A percentile compares a stretch with the other conserved stretches of the same genome.
phyloP scores from a whole-genome alignment of 2,888 invertebrate genomes.

The Patella pellucida region DNA sequence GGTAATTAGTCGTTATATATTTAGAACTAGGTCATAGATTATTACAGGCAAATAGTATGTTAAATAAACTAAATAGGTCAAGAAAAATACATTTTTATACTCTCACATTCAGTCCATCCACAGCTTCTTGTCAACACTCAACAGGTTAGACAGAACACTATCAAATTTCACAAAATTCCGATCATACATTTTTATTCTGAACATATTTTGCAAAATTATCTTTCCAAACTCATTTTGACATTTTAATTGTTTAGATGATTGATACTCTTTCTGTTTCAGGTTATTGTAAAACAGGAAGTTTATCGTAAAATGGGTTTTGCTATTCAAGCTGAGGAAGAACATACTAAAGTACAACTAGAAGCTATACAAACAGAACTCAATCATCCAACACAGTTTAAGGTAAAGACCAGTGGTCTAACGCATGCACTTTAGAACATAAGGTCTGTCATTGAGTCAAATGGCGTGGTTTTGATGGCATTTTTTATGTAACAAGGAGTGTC shows the following conservation, averaged over 20 bases:
- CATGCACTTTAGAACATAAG: too few relatives aligned
- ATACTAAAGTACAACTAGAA: slow-evolving; percentile 87
- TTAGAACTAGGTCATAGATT: slow-evolving; percentile 87
- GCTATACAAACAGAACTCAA: slow-evolving; percentile 88
- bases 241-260: neutral
- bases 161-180: too few relatives aligned
- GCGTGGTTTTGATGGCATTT: too few relatives aligned
- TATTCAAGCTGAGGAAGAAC: slow-evolving; percentile 90
- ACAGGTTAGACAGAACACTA: too few relatives aligned
- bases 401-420: slow-evolving; percentile 66
- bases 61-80: too few relatives aligned
- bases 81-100: too few relatives aligned
- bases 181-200: neutral
- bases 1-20: slow-evolving; percentile 73
- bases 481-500: too few relatives aligned
- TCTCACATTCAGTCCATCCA: too few relatives aligned
- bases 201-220: too few relatives aligned
- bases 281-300: slow-evolving; percentile 89
- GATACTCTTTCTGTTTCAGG: slow-evolving; percentile 74
- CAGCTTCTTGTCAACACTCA: too few relatives aligned
- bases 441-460: too few relatives aligned
- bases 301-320: slow-evolving; percentile 89
- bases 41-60: slow-evolving; percentile 78
- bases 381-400: slow-evolving; percentile 92
- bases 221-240: neutral